Evolutionary conservation across 2,888 invertebrate species (phyloP).

Genomic region (Cheilosia vulpina): DNA sequence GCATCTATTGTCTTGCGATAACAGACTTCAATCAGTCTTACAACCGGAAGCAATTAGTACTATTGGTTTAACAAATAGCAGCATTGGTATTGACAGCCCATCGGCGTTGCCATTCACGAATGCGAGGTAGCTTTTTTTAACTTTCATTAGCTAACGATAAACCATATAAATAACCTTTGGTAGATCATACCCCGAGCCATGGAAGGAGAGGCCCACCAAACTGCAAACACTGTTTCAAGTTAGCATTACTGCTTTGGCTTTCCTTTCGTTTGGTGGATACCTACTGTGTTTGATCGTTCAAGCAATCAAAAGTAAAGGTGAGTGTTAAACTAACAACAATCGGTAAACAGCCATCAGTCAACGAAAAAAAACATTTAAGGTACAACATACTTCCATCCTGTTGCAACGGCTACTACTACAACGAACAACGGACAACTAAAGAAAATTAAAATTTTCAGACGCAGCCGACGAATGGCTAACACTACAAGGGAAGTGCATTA

Average conservation of each 20-base stretch:
- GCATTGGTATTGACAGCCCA: constrained; percentile 58
- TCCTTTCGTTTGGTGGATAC: constrained; percentile 93
- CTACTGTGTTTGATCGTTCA: constrained; percentile 90
- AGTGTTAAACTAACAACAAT: constrained; percentile 76
- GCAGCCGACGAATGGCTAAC: constrained; percentile 77
- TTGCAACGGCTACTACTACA: constrained; percentile 78
- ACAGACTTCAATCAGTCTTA: background rate
- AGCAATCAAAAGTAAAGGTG: constrained; percentile 88
- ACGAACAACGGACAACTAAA: constrained; percentile 78
- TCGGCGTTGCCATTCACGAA: constrained; percentile 79
- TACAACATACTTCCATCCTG: constrained; percentile 83
- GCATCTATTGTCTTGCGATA: constrained; percentile 75
- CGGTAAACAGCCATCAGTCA: constrained; percentile 74
- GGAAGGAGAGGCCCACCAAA: constrained; percentile 86
- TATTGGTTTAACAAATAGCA: constrained; percentile 17
- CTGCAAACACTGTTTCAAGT: constrained; percentile 90
- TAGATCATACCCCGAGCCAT: constrained; percentile 77
- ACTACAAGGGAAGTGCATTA: constrained; percentile 38
- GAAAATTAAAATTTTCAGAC: constrained; percentile 81
- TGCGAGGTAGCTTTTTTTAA: constrained; percentile 76
- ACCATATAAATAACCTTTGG: constrained; percentile 42
- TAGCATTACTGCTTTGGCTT: constrained; percentile 91
- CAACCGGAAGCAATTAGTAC: constrained; percentile 38
- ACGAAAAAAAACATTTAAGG: constrained; percentile 76
- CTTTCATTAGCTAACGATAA: background rate